A percentile compares a stretch with the other conserved stretches of the same genome.
Evolutionary conservation across 2,797 vertebrate species (phyloP).

Genomic region (Pantherophis vulpinus): DNA sequence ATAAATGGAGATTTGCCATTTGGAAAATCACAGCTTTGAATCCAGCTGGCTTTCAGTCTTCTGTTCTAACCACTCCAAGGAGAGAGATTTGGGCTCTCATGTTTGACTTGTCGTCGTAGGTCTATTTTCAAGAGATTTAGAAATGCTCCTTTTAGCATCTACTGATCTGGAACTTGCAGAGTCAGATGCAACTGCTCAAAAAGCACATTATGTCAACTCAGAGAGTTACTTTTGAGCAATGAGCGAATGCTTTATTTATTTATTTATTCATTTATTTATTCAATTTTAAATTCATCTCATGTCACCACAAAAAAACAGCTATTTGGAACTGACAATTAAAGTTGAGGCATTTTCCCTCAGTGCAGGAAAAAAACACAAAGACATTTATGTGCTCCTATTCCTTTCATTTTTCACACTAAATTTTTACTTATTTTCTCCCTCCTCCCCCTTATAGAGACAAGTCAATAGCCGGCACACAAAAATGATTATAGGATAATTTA

Average conservation of each 20-base stretch:
- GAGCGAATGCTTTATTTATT: slow-evolving; percentile 24
- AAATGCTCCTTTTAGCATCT: background rate
- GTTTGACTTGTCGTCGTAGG: background rate
- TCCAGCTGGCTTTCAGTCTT: background rate
- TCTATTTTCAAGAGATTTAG: slow-evolving; percentile 13
- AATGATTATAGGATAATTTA: slow-evolving; percentile 66
- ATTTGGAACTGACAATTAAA: slow-evolving; percentile 58
- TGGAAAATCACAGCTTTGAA: background rate
- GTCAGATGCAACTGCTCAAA: slow-evolving; percentile 18
- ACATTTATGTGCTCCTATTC: slow-evolving; percentile 27
- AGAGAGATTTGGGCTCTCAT: background rate
- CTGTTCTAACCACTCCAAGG: background rate
- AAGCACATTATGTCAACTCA: slow-evolving; percentile 11
- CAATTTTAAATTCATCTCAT: slow-evolving; percentile 56
- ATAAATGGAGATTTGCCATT: background rate
- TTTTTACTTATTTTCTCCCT: slow-evolving; percentile 41
- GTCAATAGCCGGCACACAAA: slow-evolving; percentile 58
- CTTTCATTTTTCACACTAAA: slow-evolving; percentile 50
- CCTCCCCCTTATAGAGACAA: slow-evolving; percentile 45
- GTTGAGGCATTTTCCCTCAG: slow-evolving; percentile 49
- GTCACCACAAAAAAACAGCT: slow-evolving; percentile 44
- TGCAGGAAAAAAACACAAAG: slow-evolving; percentile 24
- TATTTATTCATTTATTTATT: slow-evolving; percentile 49
- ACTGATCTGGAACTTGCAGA: background rate
- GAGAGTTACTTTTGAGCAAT: slow-evolving; percentile 38